These are phyloP conservation scores for Hippocampus barbouri DNA, from an alignment of 2,113 vertebrate species.

Conservation along the genomic window DNA sequence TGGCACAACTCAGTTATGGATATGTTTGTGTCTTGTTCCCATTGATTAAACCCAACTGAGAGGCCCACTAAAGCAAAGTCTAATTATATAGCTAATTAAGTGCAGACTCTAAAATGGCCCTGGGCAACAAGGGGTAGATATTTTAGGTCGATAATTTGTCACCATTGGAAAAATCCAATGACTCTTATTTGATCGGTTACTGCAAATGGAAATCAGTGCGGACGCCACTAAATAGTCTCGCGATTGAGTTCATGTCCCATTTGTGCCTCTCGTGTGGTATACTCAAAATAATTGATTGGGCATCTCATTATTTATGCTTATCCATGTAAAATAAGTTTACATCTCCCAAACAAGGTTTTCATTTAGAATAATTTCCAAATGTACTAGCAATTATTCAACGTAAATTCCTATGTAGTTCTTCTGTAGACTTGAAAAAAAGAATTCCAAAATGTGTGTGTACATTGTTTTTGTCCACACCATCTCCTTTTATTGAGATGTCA, in stretches of 20 bases:
- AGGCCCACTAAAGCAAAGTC: conserved; percentile 67
- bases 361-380: neutral
- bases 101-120: conserved; percentile 51
- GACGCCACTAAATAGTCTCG: conserved; percentile 48
- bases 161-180: conserved; percentile 63
- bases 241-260: conserved; percentile 38
- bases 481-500: neutral
- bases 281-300: conserved; percentile 37
- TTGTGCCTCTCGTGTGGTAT: conserved; percentile 26
- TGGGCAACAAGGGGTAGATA: conserved; percentile 59
- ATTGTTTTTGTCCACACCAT: neutral
- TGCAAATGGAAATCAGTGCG: conserved; percentile 52
- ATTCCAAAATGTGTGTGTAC: conserved; percentile 10
- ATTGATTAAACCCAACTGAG: conserved; percentile 67
- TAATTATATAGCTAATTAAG: conserved; percentile 75
- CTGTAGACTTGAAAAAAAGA: too few species aligned
- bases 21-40: conserved; percentile 57
- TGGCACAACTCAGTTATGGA: conserved; percentile 41
- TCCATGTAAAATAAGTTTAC: conserved; percentile 6
- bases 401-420: neutral
- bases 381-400: neutral
- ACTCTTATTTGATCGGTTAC: conserved; percentile 59
- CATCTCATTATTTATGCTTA: conserved; percentile 26
- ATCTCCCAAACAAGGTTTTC: conserved; percentile 2
- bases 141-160: conserved; percentile 70